Base-by-base conservation (phyloP, 2,888 invertebrate genomes). In the Cheiracanthium punctorium region DNA sequence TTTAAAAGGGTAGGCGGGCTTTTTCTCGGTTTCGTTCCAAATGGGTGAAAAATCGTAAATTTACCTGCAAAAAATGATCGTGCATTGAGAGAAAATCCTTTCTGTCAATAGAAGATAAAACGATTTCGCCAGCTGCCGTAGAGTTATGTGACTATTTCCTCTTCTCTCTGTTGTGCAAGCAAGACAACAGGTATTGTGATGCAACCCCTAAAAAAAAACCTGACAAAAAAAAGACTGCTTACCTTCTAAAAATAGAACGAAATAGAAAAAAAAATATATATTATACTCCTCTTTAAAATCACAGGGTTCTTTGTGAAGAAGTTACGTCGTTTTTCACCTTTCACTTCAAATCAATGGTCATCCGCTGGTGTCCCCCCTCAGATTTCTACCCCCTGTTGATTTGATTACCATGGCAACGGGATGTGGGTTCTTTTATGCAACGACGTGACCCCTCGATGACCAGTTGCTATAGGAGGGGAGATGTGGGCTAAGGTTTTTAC, bases 301-400 rank as follows among this genome's bases (percentile, higher is more conserved):
- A 67, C 69, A 65, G 41, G 80, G 24, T 58, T 58, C 77, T 58
- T 76, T 86, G 80, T 86, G 29, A 30, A 41, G 29, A 10, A 69
- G 75, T 86, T 86, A 65, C 80, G 80, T 86, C 70, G 85, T 48
- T 80, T 80, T 75, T 75, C 71, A 86, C 75, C 80, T 86, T 86
- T 86, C 75, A 32, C 65, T 24, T n/a, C 37, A 75, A 75, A 80
- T 86, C 85, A 86, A 75, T 86, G 80, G 85, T 80, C 85, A 86
- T 65, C 74, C 80, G 74, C 73, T 73, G 24, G 17, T 2, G 30
- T 14, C 73, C 77, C 72, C 75, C 32, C 12, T 43, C 28, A 52
- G n/a, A n/a, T n/a, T 33, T 41, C 14, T 24, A 10, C 41, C 20
- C 64, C 37, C 70, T 58, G 17, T 28, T 67, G 81, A 65, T 58